Conservation (phyloP, 2,797 vertebrate genomes). For the Pseudochromis fuscus region DNA sequence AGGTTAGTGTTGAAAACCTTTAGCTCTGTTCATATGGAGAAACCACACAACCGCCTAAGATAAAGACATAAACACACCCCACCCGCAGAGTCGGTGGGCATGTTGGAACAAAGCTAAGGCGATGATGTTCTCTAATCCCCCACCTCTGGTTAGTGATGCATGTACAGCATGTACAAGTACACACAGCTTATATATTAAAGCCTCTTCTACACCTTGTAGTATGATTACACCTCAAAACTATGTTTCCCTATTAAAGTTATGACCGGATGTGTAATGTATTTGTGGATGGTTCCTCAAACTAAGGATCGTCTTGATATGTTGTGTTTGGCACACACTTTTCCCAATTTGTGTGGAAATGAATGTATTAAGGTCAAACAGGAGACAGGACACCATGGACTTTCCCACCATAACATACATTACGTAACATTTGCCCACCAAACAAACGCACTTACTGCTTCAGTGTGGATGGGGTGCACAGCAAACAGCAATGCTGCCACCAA, state of each 20-base stretch:
- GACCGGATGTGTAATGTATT: background rate
- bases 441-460: conserved; percentile 93
- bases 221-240: background rate
- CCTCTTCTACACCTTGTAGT: background rate
- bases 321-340: no score
- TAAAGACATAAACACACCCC: background rate
- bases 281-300: background rate
- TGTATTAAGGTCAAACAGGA: no score
- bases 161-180: conserved; percentile 3
- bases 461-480: conserved; percentile 96
- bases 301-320: no score
- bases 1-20: no score
- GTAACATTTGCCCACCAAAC: background rate
- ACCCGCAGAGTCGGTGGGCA: conserved; percentile 2
- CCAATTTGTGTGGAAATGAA: no score
- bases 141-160: background rate
- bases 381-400: background rate
- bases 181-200: background rate
- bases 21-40: background rate
- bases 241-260: background rate
- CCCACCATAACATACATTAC: background rate
- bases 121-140: background rate
- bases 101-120: conserved; percentile 15
- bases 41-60: background rate
- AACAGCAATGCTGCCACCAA: conserved; percentile 93